Evolutionary conservation across 2,113 vertebrate genomes (phyloP).

Genomic region (Oryzias woworae): DNA sequence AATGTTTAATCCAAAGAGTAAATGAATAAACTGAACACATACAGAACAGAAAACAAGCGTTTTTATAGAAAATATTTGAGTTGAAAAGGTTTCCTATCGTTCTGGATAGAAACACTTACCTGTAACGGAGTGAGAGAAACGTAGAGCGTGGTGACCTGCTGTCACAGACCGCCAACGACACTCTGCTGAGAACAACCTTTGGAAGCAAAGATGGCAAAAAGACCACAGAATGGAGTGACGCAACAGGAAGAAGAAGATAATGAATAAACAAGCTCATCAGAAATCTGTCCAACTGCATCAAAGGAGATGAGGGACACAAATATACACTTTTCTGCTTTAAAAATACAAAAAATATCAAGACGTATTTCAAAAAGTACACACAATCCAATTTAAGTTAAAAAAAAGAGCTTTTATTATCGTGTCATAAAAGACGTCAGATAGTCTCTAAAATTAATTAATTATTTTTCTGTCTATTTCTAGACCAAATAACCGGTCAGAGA

Average conservation of each 20-base stretch:
- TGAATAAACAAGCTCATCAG: neutral
- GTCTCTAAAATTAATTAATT: too few species aligned
- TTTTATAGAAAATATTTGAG: neutral
- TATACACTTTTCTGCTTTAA: too few species aligned
- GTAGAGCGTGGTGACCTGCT: neutral
- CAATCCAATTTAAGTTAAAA: too few species aligned
- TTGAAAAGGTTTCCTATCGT: neutral
- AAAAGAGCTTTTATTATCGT: too few species aligned
- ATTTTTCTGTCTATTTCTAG: too few species aligned
- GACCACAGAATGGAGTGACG: neutral
- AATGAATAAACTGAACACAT: neutral
- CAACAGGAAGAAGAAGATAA: neutral
- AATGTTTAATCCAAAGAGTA: neutral
- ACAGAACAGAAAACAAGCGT: neutral
- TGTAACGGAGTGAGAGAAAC: constrained; percentile 3
- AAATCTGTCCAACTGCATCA: neutral
- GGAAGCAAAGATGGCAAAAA: neutral
- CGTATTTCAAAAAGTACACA: too few species aligned
- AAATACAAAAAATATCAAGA: too few species aligned
- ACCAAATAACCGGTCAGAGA: too few species aligned
- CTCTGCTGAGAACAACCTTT: constrained; percentile 39
- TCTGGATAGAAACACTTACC: constrained; percentile 6
- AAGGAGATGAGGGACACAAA: too few species aligned
- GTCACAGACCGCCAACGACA: neutral
- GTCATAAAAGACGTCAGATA: too few species aligned